Evolutionary conservation across 2,113 vertebrate genomes (phyloP).

Genomic region (Miniopterus natalensis): DNA sequence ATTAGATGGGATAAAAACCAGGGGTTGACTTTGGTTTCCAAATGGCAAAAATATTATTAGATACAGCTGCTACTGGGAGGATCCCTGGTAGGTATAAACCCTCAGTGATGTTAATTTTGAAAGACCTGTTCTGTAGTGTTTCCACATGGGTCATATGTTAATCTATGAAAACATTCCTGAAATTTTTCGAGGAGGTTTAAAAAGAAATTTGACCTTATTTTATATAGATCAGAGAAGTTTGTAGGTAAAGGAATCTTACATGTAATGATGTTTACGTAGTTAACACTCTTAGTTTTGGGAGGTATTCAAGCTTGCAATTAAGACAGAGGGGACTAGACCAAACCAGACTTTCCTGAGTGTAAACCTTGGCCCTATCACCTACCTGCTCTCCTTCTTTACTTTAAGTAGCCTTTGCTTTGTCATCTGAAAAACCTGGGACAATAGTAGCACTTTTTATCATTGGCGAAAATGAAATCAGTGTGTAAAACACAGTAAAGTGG

Average conservation of each 20-base stretch:
- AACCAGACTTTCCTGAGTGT: neutral
- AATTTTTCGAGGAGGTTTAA: neutral
- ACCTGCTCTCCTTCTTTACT: neutral
- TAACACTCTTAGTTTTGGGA: neutral
- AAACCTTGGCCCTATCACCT: neutral
- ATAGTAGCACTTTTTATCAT: neutral
- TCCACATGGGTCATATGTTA: neutral
- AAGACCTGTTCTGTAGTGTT: neutral
- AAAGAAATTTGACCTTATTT: conserved; percentile 16
- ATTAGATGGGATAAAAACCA: neutral
- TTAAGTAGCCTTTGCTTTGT: neutral
- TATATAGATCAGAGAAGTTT: neutral
- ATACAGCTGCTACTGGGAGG: neutral
- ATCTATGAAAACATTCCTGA: neutral
- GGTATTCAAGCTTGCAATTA: neutral
- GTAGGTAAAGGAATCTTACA: neutral
- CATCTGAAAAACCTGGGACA: neutral
- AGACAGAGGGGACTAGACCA: neutral
- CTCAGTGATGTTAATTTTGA: neutral
- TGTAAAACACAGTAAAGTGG: neutral
- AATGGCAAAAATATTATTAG: neutral
- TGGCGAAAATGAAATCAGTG: neutral
- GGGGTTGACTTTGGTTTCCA: neutral
- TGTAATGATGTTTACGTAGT: neutral
- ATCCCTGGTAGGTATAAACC: neutral